These are phyloP conservation scores for Columba guinea DNA, from an alignment of 2,797 vertebrate species.

Conservation along the genomic window DNA sequence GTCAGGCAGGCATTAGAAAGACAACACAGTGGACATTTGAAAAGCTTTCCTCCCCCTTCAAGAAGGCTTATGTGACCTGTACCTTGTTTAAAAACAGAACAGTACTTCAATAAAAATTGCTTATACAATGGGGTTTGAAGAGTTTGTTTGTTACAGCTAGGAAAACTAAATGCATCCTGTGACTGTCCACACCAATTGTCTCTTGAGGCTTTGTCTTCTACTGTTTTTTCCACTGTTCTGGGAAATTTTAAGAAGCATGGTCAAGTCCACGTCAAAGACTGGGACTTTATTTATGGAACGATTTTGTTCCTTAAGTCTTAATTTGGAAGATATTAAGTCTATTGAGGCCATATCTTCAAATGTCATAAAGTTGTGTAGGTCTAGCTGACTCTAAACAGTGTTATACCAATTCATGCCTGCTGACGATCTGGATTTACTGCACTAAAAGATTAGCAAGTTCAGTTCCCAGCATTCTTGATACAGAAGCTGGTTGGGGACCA, in stretches of 20 bases:
- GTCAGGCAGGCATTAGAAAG: not conserved
- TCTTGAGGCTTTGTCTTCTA: not conserved
- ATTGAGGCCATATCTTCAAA: not conserved
- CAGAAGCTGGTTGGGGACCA: not conserved
- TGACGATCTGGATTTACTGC: not conserved
- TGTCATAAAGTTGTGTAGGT: not conserved
- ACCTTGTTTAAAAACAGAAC: not conserved
- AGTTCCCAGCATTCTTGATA: not conserved
- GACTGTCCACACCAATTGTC: not conserved
- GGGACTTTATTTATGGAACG: not conserved
- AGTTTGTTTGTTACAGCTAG: not conserved
- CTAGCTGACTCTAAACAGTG: not conserved
- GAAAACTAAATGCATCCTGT: not conserved
- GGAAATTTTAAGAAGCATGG: not conserved
- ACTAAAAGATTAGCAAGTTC: not conserved
- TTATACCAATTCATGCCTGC: not conserved
- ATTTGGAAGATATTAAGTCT: not conserved
- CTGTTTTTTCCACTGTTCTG: not conserved
- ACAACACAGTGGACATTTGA: not conserved
- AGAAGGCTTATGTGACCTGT: not conserved
- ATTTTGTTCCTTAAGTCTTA: not conserved
- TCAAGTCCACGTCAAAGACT: not conserved
- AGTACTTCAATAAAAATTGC: not conserved
- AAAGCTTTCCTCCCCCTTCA: not conserved
- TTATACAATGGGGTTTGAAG: not conserved